Evolutionary conservation across 2,797 vertebrate species (phyloP).

Genomic region (Artibeus lituratus): DNA sequence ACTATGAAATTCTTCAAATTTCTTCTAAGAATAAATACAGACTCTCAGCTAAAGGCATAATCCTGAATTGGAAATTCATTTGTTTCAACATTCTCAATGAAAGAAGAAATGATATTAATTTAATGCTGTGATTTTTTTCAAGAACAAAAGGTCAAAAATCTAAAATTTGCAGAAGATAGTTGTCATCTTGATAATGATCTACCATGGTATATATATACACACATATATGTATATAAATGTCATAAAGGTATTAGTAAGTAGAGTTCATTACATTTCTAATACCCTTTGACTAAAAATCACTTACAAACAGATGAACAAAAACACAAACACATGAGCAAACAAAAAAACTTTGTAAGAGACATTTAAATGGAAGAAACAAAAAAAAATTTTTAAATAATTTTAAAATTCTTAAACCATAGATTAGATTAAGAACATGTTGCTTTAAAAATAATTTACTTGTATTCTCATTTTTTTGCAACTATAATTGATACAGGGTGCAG

Average conservation of each 20-base stretch:
- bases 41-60: neutral
- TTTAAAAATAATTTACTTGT: constrained; percentile 40
- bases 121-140: neutral
- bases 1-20: neutral
- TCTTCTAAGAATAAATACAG: neutral
- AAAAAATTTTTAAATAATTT: neutral
- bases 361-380: constrained; percentile 22
- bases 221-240: neutral
- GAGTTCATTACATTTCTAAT: neutral
- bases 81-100: constrained; percentile 1
- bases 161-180: neutral
- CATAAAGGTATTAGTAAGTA: neutral
- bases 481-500: too few species aligned
- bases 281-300: constrained; percentile 17
- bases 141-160: neutral
- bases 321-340: neutral
- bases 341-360: neutral
- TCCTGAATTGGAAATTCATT: neutral
- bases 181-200: neutral
- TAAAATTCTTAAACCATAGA: neutral
- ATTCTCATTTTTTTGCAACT: neutral
- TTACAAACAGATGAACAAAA: neutral
- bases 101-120: neutral
- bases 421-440: neutral
- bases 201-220: neutral